These are phyloP conservation scores for Odontophorus gujanensis DNA, from an alignment of 2,113 vertebrate species.

Conservation along the genomic window DNA sequence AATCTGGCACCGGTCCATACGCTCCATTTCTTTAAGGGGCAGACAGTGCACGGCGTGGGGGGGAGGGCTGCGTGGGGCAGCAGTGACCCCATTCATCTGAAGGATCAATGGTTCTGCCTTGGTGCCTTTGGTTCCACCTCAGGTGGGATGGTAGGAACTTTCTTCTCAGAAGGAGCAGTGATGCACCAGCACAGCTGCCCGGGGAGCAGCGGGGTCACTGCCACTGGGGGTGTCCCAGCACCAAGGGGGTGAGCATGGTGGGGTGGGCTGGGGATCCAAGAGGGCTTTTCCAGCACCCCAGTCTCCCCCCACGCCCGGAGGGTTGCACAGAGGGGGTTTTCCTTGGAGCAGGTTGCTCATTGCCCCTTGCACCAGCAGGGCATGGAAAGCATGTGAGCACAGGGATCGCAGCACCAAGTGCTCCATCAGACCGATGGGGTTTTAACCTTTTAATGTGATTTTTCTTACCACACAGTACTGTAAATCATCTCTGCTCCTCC, in stretches of 20 bases:
- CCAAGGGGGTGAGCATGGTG: too few relatives aligned
- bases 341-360: not conserved
- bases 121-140: not conserved
- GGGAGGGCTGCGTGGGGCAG: not conserved
- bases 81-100: not conserved
- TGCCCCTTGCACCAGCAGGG: not conserved
- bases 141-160: too few relatives aligned
- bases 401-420: too few relatives aligned
- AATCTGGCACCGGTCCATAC: not conserved
- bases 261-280: too few relatives aligned
- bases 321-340: too few relatives aligned
- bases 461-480: constrained; percentile 15
- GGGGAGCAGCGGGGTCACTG: too few relatives aligned
- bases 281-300: too few relatives aligned
- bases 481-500: constrained; percentile 57
- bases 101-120: not conserved
- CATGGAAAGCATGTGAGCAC: too few relatives aligned
- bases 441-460: constrained; percentile 47
- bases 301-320: too few relatives aligned
- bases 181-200: too few relatives aligned
- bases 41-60: not conserved
- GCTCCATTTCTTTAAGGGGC: not conserved
- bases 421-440: not conserved
- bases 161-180: too few relatives aligned
- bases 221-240: too few relatives aligned